Evolutionary conservation across 2,113 vertebrate genomes (phyloP).

Genomic region (Nothoprocta perdicaria): DNA sequence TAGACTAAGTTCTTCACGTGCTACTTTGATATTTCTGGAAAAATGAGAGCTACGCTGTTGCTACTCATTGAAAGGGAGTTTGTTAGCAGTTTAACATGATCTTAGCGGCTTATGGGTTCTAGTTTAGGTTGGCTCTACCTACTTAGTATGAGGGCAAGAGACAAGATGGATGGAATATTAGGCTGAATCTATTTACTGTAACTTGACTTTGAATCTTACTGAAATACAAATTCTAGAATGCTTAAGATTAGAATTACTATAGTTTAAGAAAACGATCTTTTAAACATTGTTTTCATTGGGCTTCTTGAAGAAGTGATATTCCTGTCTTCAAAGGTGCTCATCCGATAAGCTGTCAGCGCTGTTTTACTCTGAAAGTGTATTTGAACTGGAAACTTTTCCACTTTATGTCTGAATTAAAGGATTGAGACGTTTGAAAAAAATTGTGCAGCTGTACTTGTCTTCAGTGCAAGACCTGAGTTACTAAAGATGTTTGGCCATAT

Average conservation of each 20-base stretch:
- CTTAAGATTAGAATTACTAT: not conserved
- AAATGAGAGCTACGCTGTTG: not conserved
- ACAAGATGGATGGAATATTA: not conserved
- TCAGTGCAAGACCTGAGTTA: not conserved
- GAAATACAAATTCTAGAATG: not conserved
- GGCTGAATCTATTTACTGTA: not conserved
- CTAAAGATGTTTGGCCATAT: not conserved
- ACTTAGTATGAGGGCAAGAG: not conserved
- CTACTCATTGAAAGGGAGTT: not conserved
- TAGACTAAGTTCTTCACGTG: not conserved
- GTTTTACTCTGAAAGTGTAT: not conserved
- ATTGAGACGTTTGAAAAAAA: not conserved
- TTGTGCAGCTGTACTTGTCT: not conserved
- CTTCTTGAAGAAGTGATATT: not conserved
- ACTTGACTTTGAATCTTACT: not conserved
- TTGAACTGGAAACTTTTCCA: not conserved
- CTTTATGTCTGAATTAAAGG: not conserved
- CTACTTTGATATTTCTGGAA: not conserved
- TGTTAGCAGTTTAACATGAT: not conserved
- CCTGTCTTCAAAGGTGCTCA: not conserved
- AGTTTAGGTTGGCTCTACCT: too few relatives aligned
- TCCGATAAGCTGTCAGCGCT: not conserved
- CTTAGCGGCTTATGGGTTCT: not conserved
- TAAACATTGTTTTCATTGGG: not conserved
- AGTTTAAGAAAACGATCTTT: not conserved